Percentiles rank a stretch among this genome's conserved stretches.
These are phyloP conservation scores for Drosophila ustulata DNA, from an alignment of 2,888 invertebrate species.

Conservation along the genomic window DNA sequence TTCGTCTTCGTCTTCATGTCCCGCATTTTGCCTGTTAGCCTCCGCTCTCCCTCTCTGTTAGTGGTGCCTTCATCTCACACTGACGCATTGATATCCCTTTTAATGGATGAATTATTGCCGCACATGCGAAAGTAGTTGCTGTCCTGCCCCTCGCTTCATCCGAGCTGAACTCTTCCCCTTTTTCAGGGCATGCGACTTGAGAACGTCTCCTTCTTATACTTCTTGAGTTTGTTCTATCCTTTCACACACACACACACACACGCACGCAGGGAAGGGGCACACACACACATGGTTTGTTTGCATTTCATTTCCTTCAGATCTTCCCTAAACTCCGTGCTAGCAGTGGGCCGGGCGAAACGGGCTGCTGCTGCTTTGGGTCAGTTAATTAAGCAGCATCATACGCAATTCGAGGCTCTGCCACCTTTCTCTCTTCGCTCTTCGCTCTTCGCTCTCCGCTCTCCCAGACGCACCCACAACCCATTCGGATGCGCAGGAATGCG, in stretches of 20 bases:
- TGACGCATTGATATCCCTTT: slow-evolving; percentile 83
- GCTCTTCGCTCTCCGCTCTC: background rate
- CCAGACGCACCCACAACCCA: slow-evolving; percentile 42
- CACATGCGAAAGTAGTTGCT: slow-evolving; percentile 84
- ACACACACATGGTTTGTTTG: slow-evolving; percentile 65
- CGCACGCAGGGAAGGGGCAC: slow-evolving; percentile 1
- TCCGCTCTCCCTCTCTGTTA: background rate
- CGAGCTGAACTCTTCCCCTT: slow-evolving; percentile 22
- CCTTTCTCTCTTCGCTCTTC: background rate
- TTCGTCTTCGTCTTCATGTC: slow-evolving; percentile 47
- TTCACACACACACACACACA: slow-evolving; percentile 42
- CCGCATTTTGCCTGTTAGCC: slow-evolving; percentile 4
- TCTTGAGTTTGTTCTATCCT: slow-evolving; percentile 51
- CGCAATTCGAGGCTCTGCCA: slow-evolving; percentile 6
- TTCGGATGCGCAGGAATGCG: slow-evolving; percentile 71
- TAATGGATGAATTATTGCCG: slow-evolving; percentile 85
- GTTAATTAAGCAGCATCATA: slow-evolving; percentile 71
- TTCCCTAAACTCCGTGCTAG: slow-evolving; percentile 9
- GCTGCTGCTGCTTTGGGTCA: slow-evolving; percentile 57
- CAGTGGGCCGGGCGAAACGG: background rate
- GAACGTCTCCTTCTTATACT: slow-evolving; percentile 46
- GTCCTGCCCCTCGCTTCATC: slow-evolving; percentile 1
- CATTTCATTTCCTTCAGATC: slow-evolving; percentile 77
- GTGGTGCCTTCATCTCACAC: slow-evolving; percentile 18
- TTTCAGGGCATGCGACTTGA: slow-evolving; percentile 39